A percentile compares a stretch with the other conserved stretches of the same genome.
phyloP scores from a whole-genome alignment of 1,140 invertebrate species.

The Dryas iulia region DNA sequence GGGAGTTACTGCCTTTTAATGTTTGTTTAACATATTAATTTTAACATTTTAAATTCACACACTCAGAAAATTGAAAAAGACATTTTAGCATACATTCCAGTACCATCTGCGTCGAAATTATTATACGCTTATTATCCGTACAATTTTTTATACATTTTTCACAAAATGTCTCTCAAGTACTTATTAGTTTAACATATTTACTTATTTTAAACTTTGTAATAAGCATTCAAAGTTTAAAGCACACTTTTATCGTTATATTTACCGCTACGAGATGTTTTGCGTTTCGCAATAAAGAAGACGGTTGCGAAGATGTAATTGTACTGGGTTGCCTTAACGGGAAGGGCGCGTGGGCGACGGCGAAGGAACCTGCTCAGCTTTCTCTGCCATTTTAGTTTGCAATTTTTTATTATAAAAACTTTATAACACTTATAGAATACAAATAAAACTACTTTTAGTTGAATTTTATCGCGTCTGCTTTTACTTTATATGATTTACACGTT shows the following conservation, averaged over 20 bases:
- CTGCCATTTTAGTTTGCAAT: conserved; percentile 10
- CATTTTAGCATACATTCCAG: too few relatives aligned
- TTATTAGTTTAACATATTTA: neutral
- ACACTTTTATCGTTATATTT: neutral
- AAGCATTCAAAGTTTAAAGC: neutral
- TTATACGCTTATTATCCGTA: too few relatives aligned
- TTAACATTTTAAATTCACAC: too few relatives aligned
- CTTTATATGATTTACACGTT: neutral
- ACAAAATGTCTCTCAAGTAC: too few relatives aligned
- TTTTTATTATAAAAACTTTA: neutral
- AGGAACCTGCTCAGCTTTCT: conserved; percentile 20
- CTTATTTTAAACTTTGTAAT: too few relatives aligned
- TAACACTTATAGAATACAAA: neutral
- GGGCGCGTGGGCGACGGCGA: conserved; percentile 12
- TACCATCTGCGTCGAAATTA: too few relatives aligned
- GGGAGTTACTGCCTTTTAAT: too few relatives aligned
- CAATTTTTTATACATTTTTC: too few relatives aligned
- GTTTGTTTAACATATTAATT: too few relatives aligned
- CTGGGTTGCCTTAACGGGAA: conserved; percentile 15
- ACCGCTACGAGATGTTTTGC: neutral
- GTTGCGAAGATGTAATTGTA: conserved; percentile 1
- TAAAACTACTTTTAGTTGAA: neutral
- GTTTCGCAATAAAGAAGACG: conserved; percentile 14
- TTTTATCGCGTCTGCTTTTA: neutral
- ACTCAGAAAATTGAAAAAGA: too few relatives aligned